Base-by-base conservation (phyloP, 37 sponge, comb jelly and placozoan genomes). In the Chondrosia reniformis region DNA sequence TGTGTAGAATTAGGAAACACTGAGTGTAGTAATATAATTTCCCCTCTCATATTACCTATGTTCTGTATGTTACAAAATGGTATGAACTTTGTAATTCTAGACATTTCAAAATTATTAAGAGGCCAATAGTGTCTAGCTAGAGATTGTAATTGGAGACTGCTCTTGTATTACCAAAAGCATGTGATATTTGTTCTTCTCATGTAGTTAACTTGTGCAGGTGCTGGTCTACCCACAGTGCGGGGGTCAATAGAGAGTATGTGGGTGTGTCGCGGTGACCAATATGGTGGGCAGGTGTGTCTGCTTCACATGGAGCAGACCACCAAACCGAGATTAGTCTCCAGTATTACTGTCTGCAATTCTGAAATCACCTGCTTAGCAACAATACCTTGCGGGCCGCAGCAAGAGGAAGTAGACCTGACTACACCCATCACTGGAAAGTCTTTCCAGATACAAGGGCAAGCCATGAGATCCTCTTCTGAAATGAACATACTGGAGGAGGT, bases 271-370 rank as follows among this genome's bases (percentile, higher is more conserved):
- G 80, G 88, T 41, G 88, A 87, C 45, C 57, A 65, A 6, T 79
- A 83, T 65, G 85, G 79, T 4, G 92, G 92, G 0, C 88, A 87
- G 63, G 88, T 92, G 45, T 85, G 77, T 28, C 74, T 89, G 24
- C 44, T 89, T 17, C 55, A 84, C 45, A 19, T 76, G 49, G 76
- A 76, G 30, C 42, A 72, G 32, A 37, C 66, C 31, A 73, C 81
- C 45, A 80, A 76, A 43, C 79, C 85, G 1, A 78, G 73, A 27
- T 36, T 84, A 21, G 69, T 84, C 17, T 81, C 85, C 65, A 89
- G 78, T 75, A 81, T 89, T 74, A 84, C 89, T 45, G 65, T 89
- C 45, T 46, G 79, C 31, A 71, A 81, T 58, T 89, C 89, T 22
- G 67, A 42, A 25, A 84, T 89, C 79, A 65, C 44, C 33, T 84